Evolutionary conservation across 92 coral and sea anemone species (phyloP).

Genomic region (Galaxea fascicularis): DNA sequence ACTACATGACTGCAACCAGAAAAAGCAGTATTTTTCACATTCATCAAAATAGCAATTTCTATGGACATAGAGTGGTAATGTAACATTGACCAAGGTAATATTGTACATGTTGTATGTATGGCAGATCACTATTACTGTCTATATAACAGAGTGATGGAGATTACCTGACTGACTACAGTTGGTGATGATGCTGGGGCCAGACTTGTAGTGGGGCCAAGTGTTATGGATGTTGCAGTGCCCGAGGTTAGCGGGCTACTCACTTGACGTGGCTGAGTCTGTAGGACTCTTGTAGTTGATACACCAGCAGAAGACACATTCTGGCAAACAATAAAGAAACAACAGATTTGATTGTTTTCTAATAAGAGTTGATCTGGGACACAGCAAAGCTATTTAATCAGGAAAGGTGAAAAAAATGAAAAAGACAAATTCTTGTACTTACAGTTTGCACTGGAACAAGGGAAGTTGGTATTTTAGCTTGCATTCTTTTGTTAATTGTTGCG

Average conservation of each 20-base stretch:
- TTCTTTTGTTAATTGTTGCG: slow-evolving; percentile 94
- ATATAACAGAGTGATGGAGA: background rate
- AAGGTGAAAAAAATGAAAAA: background rate
- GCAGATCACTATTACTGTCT: background rate
- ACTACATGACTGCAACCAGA: background rate
- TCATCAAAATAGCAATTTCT: no score
- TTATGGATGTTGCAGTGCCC: slow-evolving; percentile 34
- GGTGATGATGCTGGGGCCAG: slow-evolving; percentile 45
- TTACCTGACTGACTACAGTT: slow-evolving; percentile 63
- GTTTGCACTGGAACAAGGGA: slow-evolving; percentile 74
- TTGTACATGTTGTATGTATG: no score
- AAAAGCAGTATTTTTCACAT: no score
- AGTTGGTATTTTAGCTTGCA: slow-evolving; percentile 83
- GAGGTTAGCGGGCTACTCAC: slow-evolving; percentile 56
- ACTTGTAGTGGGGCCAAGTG: slow-evolving; percentile 56
- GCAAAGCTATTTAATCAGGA: background rate
- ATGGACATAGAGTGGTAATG: no score
- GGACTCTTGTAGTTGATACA: slow-evolving; percentile 47
- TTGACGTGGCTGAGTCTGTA: slow-evolving; percentile 64
- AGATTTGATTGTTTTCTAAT: background rate
- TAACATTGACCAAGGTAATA: no score
- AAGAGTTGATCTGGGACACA: no score
- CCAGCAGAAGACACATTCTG: slow-evolving; percentile 64
- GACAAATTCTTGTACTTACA: slow-evolving; percentile 39
- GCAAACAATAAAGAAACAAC: background rate